Base-by-base conservation (phyloP, 2,797 vertebrate species). In the Balearica regulorum region DNA sequence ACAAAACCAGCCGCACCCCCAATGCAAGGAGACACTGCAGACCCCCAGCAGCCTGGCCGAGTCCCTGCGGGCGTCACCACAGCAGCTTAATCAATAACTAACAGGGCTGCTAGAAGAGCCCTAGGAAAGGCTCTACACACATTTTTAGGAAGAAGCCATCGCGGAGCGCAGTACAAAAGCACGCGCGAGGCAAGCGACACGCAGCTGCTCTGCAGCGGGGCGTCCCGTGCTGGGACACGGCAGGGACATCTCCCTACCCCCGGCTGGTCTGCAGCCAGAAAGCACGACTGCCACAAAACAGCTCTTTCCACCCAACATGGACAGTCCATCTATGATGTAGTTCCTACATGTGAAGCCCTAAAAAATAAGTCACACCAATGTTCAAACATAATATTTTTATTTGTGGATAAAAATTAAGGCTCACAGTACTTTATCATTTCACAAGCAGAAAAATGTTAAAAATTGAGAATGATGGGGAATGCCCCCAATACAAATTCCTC, bases 381-480 rank as follows among this genome's bases (percentile, higher is more conserved):
- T 55, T 97, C 89, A 97, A 96, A 96, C 96, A 95, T 96, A 97
- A 58, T 95, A 83, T 86, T 96, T 97, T 97, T 97, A 97, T 97
- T 97, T 96, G 95, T 96, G 97, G 97, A 96, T 97, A 97, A 97
- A 97, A 97, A 97, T 97, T 97, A 97, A 97, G 97, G 97, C 97
- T 97, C 96, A 97, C 97, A 97, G 97, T 97, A 97, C 96, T 97
- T 96, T 88, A 91, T 96, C 94, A 96, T 97, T 97, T 97, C 97
- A 97, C 97, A 97, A 97, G 96, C 97, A 97, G 96, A 97, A 97
- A 97, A 97, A 96, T 91, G 95, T 95, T 94, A 96, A 96, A 97
- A 97, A 96, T 72, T 70, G 96, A 97, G 89, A 94, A 87, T 94
- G 95, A 13, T 15, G 83, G 96, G 94, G 95, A 95, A 61, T 12